phyloP scores from a whole-genome alignment of 2,888 invertebrate genomes.

The Agonopterix arenella region DNA sequence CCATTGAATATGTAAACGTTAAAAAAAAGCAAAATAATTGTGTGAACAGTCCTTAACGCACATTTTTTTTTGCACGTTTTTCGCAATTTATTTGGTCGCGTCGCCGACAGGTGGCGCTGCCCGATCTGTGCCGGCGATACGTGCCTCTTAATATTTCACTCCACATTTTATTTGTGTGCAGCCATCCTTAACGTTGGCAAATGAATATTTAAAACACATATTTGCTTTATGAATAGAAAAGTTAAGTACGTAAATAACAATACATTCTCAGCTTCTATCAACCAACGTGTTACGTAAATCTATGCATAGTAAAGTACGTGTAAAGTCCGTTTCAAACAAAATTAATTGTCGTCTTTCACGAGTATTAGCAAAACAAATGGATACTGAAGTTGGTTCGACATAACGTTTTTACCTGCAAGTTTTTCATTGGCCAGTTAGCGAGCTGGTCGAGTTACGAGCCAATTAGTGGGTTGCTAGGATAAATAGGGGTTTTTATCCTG shows the following conservation, averaged over 20 bases:
- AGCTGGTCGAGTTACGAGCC: slow-evolving; percentile 32
- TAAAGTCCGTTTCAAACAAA: not conserved
- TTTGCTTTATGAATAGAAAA: not conserved
- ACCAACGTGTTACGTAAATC: slow-evolving; percentile 1
- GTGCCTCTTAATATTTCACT: slow-evolving; percentile 57
- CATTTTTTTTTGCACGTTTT: slow-evolving; percentile 29
- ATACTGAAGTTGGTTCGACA: slow-evolving; percentile 2
- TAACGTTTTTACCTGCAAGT: slow-evolving; percentile 17
- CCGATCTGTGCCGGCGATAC: slow-evolving; percentile 44
- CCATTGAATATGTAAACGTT: too few species aligned
- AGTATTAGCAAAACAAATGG: slow-evolving; percentile 16
- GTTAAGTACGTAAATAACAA: not conserved
- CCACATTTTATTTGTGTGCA: slow-evolving; percentile 48
- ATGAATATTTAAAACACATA: slow-evolving; percentile 7
- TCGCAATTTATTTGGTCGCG: slow-evolving; percentile 49
- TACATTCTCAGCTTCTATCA: slow-evolving; percentile 1
- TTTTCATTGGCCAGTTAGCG: slow-evolving; percentile 18
- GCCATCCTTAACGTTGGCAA: slow-evolving; percentile 27
- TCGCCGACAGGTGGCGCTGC: slow-evolving; percentile 61
- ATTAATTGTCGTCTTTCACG: slow-evolving; percentile 7
- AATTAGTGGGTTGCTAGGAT: slow-evolving; percentile 33
- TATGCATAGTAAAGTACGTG: not conserved
- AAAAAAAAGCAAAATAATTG: too few species aligned
- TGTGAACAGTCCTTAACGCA: slow-evolving; percentile 17
- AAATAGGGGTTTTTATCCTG: slow-evolving; percentile 27